Percentiles rank a stretch among this genome's conserved stretches.
Evolutionary conservation across 2,888 invertebrate species (phyloP).

Genomic region (Euplagia quadripunctaria): DNA sequence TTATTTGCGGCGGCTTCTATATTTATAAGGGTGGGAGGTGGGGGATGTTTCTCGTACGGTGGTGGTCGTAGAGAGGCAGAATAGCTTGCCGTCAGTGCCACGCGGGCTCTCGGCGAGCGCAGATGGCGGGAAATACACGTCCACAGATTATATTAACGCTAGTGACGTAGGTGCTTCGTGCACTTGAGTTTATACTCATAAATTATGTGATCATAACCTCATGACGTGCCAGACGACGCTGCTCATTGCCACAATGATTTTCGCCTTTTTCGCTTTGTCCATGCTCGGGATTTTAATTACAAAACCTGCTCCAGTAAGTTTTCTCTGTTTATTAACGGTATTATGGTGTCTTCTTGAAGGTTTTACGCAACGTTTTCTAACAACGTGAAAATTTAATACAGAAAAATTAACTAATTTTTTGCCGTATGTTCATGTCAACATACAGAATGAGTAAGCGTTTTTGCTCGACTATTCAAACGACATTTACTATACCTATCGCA

Average conservation of each 20-base stretch:
- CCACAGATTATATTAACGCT: conserved; percentile 25
- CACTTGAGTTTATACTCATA: conserved; percentile 35
- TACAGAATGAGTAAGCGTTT: neutral
- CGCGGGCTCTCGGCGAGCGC: conserved; percentile 45
- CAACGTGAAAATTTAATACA: neutral
- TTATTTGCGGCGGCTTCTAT: conserved; percentile 39
- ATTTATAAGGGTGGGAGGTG: conserved; percentile 37
- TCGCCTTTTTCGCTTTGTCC: conserved; percentile 65
- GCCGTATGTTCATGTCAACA: neutral
- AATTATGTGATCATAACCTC: conserved; percentile 54
- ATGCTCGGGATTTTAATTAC: conserved; percentile 64
- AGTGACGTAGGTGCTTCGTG: conserved; percentile 51
- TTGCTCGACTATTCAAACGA: neutral
- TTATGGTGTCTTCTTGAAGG: neutral
- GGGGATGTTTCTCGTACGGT: conserved; percentile 33
- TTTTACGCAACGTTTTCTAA: neutral
- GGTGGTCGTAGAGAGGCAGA: conserved; percentile 24
- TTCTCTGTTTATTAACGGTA: neutral
- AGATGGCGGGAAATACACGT: conserved; percentile 37
- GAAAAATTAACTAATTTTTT: neutral
- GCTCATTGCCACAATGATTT: conserved; percentile 68
- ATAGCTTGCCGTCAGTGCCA: conserved; percentile 38
- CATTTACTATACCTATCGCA: neutral
- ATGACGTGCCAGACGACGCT: conserved; percentile 63
- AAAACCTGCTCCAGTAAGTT: conserved; percentile 59